These are phyloP conservation scores for Hirtodrosophila duncani DNA, from an alignment of 2,888 invertebrate genomes.

Conservation along the genomic window DNA sequence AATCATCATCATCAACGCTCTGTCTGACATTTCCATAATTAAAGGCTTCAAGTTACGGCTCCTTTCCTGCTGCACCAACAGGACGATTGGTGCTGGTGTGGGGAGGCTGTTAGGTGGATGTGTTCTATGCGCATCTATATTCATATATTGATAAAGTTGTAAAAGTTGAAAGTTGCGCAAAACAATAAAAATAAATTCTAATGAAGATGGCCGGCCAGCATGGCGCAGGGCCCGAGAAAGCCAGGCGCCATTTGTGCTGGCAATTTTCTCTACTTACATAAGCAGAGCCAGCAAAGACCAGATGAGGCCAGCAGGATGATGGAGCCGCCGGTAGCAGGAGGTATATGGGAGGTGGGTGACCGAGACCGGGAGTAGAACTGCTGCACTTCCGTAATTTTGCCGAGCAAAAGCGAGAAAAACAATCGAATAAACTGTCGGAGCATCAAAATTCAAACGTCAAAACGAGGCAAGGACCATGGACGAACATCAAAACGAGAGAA, in stretches of 20 bases:
- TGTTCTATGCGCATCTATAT: slow-evolving; percentile 59
- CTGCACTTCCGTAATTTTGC: slow-evolving; percentile 72
- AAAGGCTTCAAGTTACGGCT: slow-evolving; percentile 45
- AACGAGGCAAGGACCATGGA: slow-evolving; percentile 45
- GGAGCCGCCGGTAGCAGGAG: neutral
- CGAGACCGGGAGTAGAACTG: slow-evolving; percentile 22
- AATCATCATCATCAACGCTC: slow-evolving; percentile 7
- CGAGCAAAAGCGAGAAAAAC: slow-evolving; percentile 69
- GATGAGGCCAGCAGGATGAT: slow-evolving; percentile 18
- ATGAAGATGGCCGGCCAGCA: slow-evolving; percentile 70
- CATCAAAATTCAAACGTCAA: slow-evolving; percentile 75
- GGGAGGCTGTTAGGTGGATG: too few species aligned
- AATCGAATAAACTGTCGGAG: slow-evolving; percentile 74
- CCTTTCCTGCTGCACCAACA: slow-evolving; percentile 12
- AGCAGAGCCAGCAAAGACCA: slow-evolving; percentile 23
- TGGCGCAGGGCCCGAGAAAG: slow-evolving; percentile 48
- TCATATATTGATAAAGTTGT: slow-evolving; percentile 72
- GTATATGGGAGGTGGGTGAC: slow-evolving; percentile 11
- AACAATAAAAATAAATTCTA: slow-evolving; percentile 70
- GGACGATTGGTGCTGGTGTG: too few species aligned
- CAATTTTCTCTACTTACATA: slow-evolving; percentile 69
- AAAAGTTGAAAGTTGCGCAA: slow-evolving; percentile 73
- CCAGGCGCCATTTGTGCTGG: slow-evolving; percentile 65
- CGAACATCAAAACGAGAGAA: too few species aligned
- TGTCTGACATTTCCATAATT: slow-evolving; percentile 56